Evolutionary conservation across 1,140 invertebrate species (phyloP).

Genomic region (Whitmania pigra): DNA sequence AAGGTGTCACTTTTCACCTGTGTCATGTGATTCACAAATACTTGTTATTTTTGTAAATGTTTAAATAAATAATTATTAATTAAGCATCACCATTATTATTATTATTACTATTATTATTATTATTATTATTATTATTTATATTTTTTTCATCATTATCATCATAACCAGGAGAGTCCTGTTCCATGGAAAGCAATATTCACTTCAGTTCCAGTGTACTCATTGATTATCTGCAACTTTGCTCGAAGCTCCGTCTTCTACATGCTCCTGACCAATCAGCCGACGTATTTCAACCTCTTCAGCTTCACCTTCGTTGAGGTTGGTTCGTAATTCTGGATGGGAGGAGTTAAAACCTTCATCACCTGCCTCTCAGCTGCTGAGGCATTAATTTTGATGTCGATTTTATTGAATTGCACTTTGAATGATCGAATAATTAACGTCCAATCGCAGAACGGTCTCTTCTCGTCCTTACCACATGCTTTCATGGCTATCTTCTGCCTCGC

Average conservation of each 20-base stretch:
- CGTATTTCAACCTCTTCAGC: conserved; percentile 35
- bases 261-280: conserved; percentile 38
- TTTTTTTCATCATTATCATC: no score
- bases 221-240: conserved; percentile 36
- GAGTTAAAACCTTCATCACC: background rate
- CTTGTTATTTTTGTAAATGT: no score
- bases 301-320: conserved; percentile 35
- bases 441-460: conserved; percentile 34
- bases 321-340: background rate
- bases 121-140: no score
- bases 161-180: conserved; percentile 30
- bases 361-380: background rate
- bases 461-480: conserved; percentile 35
- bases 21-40: no score
- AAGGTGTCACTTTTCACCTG: no score
- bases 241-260: conserved; percentile 36
- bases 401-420: background rate
- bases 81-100: no score
- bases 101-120: no score
- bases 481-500: conserved; percentile 29
- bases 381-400: background rate
- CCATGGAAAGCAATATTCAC: conserved; percentile 35
- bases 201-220: conserved; percentile 33
- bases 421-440: no score
- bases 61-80: no score